Evolutionary conservation across 2,888 invertebrate genomes (phyloP).

Genomic region (Dastarcus helophoroides): DNA sequence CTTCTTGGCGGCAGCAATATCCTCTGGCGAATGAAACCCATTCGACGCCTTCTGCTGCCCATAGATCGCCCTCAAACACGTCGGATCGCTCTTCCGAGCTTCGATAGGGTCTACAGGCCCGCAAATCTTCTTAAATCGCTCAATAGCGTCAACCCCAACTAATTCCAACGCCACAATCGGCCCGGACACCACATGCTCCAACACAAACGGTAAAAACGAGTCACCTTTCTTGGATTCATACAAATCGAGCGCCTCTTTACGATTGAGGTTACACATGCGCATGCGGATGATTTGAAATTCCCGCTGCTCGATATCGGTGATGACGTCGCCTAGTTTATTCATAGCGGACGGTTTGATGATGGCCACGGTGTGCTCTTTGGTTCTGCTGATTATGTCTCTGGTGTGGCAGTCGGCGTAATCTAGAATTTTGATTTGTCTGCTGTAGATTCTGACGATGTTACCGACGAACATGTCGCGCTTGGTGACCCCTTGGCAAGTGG

Average conservation of each 20-base stretch:
- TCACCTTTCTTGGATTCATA: conserved; percentile 47
- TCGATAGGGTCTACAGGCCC: conserved; percentile 51
- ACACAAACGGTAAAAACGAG: conserved; percentile 49
- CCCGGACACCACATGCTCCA: conserved; percentile 56
- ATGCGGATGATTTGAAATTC: conserved; percentile 53
- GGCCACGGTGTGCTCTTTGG: conserved; percentile 61
- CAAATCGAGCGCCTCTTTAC: conserved; percentile 54
- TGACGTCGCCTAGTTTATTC: conserved; percentile 59
- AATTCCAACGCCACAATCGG: conserved; percentile 61
- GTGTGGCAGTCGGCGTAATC: conserved; percentile 64
- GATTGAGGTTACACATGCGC: conserved; percentile 56
- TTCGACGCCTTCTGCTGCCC: conserved; percentile 56
- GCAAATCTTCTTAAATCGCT: conserved; percentile 45
- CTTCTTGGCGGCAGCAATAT: conserved; percentile 43
- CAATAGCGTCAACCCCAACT: conserved; percentile 57
- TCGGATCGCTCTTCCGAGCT: conserved; percentile 43
- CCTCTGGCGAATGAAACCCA: conserved; percentile 56
- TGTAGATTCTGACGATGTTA: conserved; percentile 56
- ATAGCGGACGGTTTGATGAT: conserved; percentile 66
- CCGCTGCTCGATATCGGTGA: conserved; percentile 52
- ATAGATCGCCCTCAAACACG: conserved; percentile 51
- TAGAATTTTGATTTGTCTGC: conserved; percentile 58
- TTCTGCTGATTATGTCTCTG: conserved; percentile 47
- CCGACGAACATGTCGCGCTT: conserved; percentile 63
- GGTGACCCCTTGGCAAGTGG: conserved; percentile 53